Evolutionary conservation across 2,113 vertebrate genomes (phyloP), one percentile per base, ranked within the genome.

Genomic region (Xenopus laevis): DNA sequence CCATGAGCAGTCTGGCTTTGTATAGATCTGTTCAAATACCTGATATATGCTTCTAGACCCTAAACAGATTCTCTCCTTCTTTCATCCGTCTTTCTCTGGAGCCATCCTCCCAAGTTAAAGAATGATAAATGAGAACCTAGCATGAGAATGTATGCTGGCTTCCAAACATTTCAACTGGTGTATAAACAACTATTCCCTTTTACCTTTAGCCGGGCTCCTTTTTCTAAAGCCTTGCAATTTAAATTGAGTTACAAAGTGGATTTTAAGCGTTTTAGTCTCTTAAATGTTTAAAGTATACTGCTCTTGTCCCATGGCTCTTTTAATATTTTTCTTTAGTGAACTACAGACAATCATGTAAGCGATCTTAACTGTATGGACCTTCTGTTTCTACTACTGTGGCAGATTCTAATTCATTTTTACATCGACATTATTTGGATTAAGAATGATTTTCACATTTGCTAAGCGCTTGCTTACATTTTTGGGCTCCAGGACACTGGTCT

Each of bases 91-190:
- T 86, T 87, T 78, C 85, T 86, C 86, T 82, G 79, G 85, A 84
- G 81, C 83, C 86, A 86, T 85, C 89, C 90, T 89, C 85, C 85
- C 59, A 72, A 83, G 83, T 82, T 85, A 82, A 82, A 84, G 86
- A 81, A 89, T 88, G 87, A 89, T 90, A 87, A 90, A 90, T 87
- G 86, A 84, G 87, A 91, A 89, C 86, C 88, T 52, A 81, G 83
- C 80, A 84, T 84, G 86, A 87, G 87, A 91, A 89, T 89, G 87
- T 89, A 83, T 86, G 75, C 88, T 87, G 71, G 83, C 87, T 91
- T 85, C 86, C 86, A 92, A 90, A 90, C 86, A 90, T 91, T 87
- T 86, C 86, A 88, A 79, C 84, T 79, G 83, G 78, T 86, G 84
- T 87, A 90, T 90, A 91, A 91, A 90, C 86, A 89, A 86, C 82